phyloP scores from a whole-genome alignment of 2,113 vertebrate genomes.

The Tragulus kanchil region DNA sequence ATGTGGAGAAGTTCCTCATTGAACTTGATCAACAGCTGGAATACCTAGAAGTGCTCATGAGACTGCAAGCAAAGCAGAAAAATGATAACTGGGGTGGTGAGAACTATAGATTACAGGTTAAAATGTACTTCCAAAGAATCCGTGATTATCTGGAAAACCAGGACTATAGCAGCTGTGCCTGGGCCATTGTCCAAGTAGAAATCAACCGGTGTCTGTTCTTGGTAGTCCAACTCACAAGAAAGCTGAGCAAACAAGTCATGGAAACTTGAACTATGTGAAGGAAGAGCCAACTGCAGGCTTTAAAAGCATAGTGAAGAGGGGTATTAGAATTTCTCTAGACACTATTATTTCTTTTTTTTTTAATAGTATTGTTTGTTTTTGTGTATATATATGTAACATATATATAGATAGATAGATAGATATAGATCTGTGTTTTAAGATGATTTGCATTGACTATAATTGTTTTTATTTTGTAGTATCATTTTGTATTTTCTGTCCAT shows the following conservation, averaged over 20 bases:
- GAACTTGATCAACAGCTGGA: slow-evolving; percentile 65
- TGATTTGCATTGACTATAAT: neutral
- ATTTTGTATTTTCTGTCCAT: neutral
- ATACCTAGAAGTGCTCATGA: neutral
- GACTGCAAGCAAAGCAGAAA: neutral
- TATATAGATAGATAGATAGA: neutral
- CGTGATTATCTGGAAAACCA: slow-evolving; percentile 62
- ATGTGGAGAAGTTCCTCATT: slow-evolving; percentile 31
- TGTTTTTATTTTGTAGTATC: neutral
- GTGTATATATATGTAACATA: neutral
- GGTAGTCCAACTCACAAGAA: slow-evolving; percentile 57
- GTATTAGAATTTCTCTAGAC: neutral
- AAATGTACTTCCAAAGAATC: slow-evolving; percentile 73
- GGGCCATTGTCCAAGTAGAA: slow-evolving; percentile 68
- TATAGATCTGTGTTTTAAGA: neutral
- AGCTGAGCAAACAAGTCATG: slow-evolving; percentile 22
- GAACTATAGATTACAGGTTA: slow-evolving; percentile 64
- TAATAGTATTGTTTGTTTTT: neutral
- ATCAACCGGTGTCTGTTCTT: slow-evolving; percentile 57
- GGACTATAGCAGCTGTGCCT: slow-evolving; percentile 63
- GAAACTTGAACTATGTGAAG: neutral
- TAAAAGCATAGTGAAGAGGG: neutral
- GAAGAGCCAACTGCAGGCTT: neutral
- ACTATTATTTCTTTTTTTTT: neutral
- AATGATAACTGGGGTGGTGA: neutral